A percentile compares a stretch with the other conserved stretches of the same genome.
These are phyloP conservation scores for Cardiocondyla obscurior DNA, from an alignment of 1,140 invertebrate species.

Conservation along the genomic window DNA sequence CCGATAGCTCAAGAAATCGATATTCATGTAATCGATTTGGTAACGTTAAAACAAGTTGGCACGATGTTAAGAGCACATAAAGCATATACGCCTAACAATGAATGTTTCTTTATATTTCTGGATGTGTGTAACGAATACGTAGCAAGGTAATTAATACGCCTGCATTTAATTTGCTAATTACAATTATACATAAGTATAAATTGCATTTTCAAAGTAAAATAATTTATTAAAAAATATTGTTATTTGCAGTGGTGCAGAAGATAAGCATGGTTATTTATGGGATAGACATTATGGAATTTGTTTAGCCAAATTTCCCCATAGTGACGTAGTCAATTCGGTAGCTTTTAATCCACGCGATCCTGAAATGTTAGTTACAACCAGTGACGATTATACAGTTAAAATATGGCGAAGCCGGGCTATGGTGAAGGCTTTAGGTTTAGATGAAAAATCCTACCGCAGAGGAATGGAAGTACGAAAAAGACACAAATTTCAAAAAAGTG, in stretches of 20 bases:
- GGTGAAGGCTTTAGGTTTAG: slow-evolving; percentile 80
- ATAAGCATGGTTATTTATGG: slow-evolving; percentile 94
- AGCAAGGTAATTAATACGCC: slow-evolving; percentile 87
- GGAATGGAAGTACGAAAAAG: slow-evolving; percentile 82
- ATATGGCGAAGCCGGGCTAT: slow-evolving; percentile 87
- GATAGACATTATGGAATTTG: slow-evolving; percentile 93
- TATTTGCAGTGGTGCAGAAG: slow-evolving; percentile 91
- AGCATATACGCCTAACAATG: slow-evolving; percentile 94
- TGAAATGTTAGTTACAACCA: slow-evolving; percentile 94
- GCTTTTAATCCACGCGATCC: slow-evolving; percentile 93
- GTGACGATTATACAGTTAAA: slow-evolving; percentile 93
- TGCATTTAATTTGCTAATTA: slow-evolving; percentile 25
- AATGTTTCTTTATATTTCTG: slow-evolving; percentile 95
- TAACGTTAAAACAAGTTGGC: slow-evolving; percentile 91
- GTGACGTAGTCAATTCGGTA: slow-evolving; percentile 94
- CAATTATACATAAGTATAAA: background rate
- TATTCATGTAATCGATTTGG: slow-evolving; percentile 94
- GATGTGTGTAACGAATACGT: slow-evolving; percentile 94
- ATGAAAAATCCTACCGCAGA: slow-evolving; percentile 74
- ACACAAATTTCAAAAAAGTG: slow-evolving; percentile 75
- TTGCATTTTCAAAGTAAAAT: background rate
- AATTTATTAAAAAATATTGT: slow-evolving; percentile 42
- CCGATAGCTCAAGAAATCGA: slow-evolving; percentile 96
- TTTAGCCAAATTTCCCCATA: slow-evolving; percentile 90
- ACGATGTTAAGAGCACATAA: slow-evolving; percentile 93